Conservation (phyloP, 2,113 vertebrate species). For the Mus pahari region DNA sequence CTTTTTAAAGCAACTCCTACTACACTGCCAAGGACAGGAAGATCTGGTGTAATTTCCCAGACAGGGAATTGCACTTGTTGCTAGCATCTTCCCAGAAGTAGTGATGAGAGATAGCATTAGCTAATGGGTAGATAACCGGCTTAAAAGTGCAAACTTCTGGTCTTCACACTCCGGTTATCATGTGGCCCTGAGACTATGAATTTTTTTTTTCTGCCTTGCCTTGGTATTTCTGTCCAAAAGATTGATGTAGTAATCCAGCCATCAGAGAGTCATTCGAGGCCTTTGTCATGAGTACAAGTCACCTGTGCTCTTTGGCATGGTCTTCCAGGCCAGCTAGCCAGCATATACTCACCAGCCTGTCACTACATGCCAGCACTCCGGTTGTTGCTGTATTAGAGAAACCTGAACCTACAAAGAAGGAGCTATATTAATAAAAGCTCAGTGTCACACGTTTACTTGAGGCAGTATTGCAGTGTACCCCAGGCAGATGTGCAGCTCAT, state of each 20-base stretch:
- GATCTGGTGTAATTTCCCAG: slow-evolving; percentile 58
- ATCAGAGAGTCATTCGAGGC: background rate
- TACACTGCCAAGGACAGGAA: slow-evolving; percentile 53
- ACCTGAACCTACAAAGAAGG: background rate
- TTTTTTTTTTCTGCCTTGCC: background rate
- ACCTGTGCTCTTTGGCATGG: background rate
- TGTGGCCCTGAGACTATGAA: background rate
- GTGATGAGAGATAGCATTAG: slow-evolving; percentile 46
- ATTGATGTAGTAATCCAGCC: background rate
- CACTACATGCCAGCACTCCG: background rate
- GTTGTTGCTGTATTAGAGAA: background rate
- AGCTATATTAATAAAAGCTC: background rate
- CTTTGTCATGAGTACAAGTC: background rate
- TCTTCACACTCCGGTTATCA: slow-evolving; percentile 39
- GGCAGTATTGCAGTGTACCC: too few relatives aligned
- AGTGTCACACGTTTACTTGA: background rate
- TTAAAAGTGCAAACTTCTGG: slow-evolving; percentile 35
- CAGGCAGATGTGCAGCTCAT: background rate
- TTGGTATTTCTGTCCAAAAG: slow-evolving; percentile 46
- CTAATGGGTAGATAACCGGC: slow-evolving; percentile 31
- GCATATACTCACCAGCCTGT: background rate
- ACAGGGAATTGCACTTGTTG: slow-evolving; percentile 7
- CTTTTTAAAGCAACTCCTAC: slow-evolving; percentile 57
- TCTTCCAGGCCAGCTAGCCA: slow-evolving; percentile 8
- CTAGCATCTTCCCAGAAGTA: slow-evolving; percentile 61